Evolutionary conservation across 2,888 invertebrate genomes (phyloP), one percentile per base, ranked within the genome.

Genomic region (Geotrupes spiniger): DNA sequence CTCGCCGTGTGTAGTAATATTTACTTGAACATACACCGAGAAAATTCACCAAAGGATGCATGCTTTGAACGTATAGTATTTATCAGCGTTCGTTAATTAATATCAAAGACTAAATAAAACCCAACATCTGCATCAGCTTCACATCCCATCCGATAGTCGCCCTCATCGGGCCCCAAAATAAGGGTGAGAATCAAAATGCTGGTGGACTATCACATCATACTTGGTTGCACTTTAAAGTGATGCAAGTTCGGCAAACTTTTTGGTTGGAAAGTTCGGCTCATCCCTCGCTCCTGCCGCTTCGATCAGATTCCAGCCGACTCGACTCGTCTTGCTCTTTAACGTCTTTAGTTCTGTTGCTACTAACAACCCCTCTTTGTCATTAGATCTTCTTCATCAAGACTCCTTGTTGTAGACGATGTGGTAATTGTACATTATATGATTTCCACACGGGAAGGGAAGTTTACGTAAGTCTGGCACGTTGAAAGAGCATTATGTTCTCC

Each of bases 161-260:
- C 6, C 21, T 21, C 21, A 33, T 2, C 14, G 33, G 8, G 10
- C 33, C 14, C 15, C 12, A 33, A 33, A 15, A 14, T 14, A 33
- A 33, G 33, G 33, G 14, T 33, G 12, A 8, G 9, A 33, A 33
- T 33, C 33, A 15, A 33, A 14, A 33, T n/a, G 14, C 15, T 33
- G 46, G 46, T 45, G 28, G 29, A 52, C 53, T 60, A 60, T 61
- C 62, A 53, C 58, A 60, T 63, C 59, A 63, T 62, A 64, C 60
- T 64, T 51, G 58, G 59, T 48, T 63, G 63, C 64, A 63, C 63
- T 63, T 62, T 57, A 56, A 59, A 63, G 59, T 59, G 59, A 58
- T 58, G 59, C 59, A 59, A 56, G 55, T 56, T 57, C 53, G 50
- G 52, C 47, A 59, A 59, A 60, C 53, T 56, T 60, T 59, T 56